Evolutionary conservation across 1,140 invertebrate genomes (phyloP).

Genomic region (Cephus cinctus): DNA sequence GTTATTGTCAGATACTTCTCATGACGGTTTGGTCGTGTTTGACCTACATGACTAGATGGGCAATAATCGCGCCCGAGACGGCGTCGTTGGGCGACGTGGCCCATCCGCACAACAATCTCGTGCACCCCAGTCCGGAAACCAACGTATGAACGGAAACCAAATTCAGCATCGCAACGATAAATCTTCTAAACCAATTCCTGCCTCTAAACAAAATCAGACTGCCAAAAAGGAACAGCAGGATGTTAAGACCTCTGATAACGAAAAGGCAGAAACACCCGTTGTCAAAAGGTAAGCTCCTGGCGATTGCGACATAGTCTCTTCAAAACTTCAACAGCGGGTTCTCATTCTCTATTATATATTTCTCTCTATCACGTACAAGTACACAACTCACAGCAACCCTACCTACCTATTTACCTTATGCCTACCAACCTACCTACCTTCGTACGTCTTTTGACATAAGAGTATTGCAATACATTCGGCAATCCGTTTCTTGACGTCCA

Average conservation of each 20-base stretch:
- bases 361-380: constrained; percentile 26
- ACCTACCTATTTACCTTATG: too few relatives aligned
- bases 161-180: constrained; percentile 57
- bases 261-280: constrained; percentile 52
- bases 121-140: constrained; percentile 52
- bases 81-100: constrained; percentile 53
- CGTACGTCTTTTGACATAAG: too few relatives aligned
- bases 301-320: constrained; percentile 50
- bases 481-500: too few relatives aligned
- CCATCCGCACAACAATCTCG: constrained; percentile 53
- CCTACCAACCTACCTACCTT: too few relatives aligned
- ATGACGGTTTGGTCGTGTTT: constrained; percentile 49
- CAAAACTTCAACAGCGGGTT: constrained; percentile 36
- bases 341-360: constrained; percentile 15
- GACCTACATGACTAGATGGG: constrained; percentile 54
- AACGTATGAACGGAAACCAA: constrained; percentile 57
- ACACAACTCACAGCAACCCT: background rate
- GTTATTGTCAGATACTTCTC: constrained; percentile 40
- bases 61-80: constrained; percentile 56
- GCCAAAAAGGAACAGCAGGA: constrained; percentile 56
- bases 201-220: constrained; percentile 56
- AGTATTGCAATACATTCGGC: too few relatives aligned
- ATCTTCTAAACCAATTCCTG: constrained; percentile 56
- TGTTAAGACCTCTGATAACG: constrained; percentile 54
- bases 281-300: constrained; percentile 54